phyloP scores from a whole-genome alignment of 2,888 invertebrate species.

The Callyntrura sp. region DNA sequence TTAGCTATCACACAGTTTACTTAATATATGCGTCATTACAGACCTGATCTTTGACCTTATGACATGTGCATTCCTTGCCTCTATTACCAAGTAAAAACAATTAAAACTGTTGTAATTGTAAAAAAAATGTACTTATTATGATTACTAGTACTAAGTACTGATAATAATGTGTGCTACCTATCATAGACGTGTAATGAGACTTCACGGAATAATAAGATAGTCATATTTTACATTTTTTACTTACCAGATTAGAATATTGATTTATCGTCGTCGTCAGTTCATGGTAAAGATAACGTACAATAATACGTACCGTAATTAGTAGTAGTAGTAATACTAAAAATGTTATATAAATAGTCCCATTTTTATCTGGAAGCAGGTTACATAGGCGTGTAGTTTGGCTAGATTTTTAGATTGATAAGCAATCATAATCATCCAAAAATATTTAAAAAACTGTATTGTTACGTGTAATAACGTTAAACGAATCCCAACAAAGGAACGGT shows the following conservation, averaged over 20 bases:
- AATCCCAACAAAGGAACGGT: slow-evolving; percentile 72
- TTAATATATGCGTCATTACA: slow-evolving; percentile 47
- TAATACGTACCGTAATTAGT: neutral
- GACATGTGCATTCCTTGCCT: slow-evolving; percentile 77
- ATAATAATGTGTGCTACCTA: too few relatives aligned
- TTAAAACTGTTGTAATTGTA: neutral
- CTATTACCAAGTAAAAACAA: slow-evolving; percentile 15
- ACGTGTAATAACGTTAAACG: slow-evolving; percentile 18
- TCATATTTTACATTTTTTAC: too few relatives aligned
- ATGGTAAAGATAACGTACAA: too few relatives aligned
- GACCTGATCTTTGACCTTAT: slow-evolving; percentile 78
- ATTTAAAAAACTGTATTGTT: too few relatives aligned
- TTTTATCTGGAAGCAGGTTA: slow-evolving; percentile 12
- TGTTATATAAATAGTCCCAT: neutral
- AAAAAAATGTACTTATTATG: too few relatives aligned
- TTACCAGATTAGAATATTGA: too few relatives aligned
- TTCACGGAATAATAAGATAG: too few relatives aligned
- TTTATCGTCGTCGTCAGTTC: too few relatives aligned
- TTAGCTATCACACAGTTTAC: neutral
- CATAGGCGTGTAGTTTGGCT: neutral
- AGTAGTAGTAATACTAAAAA: too few relatives aligned
- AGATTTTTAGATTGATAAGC: neutral
- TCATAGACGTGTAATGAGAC: too few relatives aligned
- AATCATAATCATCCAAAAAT: slow-evolving; percentile 31
- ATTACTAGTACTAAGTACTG: too few relatives aligned